phyloP scores from a whole-genome alignment of 35 echinoderm and acorn worm genomes.

The Hemicentrotus pulcherrimus region DNA sequence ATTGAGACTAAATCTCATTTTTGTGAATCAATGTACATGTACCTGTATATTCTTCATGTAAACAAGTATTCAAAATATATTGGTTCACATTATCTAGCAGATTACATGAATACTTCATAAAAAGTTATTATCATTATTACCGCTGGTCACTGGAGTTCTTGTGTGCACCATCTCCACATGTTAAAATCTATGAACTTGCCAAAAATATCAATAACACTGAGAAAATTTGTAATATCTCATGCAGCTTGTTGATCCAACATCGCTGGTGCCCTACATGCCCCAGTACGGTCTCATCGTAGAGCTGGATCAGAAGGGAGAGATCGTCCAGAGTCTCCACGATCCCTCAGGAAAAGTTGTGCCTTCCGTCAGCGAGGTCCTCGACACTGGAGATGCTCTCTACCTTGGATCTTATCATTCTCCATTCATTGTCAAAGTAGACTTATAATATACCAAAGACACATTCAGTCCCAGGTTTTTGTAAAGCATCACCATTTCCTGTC shows the following conservation, averaged over 20 bases:
- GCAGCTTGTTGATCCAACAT: conserved; percentile 57
- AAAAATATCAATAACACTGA: background rate
- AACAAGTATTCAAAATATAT: too few species aligned
- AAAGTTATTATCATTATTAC: too few species aligned
- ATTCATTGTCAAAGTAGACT: conserved; percentile 71
- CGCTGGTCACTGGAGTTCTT: too few species aligned
- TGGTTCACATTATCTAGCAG: too few species aligned
- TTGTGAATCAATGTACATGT: too few species aligned
- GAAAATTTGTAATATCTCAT: background rate
- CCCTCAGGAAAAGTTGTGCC: conserved; percentile 78
- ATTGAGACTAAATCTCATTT: too few species aligned
- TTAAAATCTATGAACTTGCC: too few species aligned
- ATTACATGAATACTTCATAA: too few species aligned
- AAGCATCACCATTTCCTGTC: background rate
- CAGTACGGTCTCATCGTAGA: conserved; percentile 90
- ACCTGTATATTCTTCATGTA: too few species aligned
- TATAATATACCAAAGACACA: background rate
- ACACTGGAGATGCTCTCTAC: conserved; percentile 87
- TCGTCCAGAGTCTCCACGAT: conserved; percentile 82
- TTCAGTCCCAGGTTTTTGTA: background rate
- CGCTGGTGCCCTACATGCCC: conserved; percentile 55
- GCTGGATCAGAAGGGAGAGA: conserved; percentile 77
- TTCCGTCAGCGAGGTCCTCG: conserved; percentile 76
- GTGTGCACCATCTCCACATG: too few species aligned
- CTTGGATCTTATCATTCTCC: conserved; percentile 64